Conservation (phyloP, 2,888 invertebrate genomes). For the Drosophila tripunctata region DNA sequence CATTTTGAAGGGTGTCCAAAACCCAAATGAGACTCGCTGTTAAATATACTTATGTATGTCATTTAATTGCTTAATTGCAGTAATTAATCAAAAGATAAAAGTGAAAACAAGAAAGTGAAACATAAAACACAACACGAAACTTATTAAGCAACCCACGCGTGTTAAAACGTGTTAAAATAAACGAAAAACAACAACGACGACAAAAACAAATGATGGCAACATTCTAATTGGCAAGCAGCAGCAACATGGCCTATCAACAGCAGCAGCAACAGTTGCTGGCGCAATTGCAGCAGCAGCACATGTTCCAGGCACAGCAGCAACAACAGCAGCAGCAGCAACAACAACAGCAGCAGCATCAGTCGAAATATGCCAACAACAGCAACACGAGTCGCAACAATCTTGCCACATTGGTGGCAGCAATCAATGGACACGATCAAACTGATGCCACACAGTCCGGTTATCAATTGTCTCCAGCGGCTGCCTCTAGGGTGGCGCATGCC, state of each 20-base stretch:
- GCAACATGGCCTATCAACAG: constrained; percentile 67
- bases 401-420: constrained; percentile 68
- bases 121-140: constrained; percentile 31
- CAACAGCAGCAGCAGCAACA: constrained; percentile 65
- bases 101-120: constrained; percentile 63
- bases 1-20: constrained; percentile 44
- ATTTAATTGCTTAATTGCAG: constrained; percentile 69
- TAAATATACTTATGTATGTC: constrained; percentile 17
- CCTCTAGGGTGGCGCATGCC: constrained; percentile 61
- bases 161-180: constrained; percentile 60
- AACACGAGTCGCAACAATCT: constrained; percentile 72
- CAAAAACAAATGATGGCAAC: constrained; percentile 1
- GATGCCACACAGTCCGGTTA: constrained; percentile 60
- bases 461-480: constrained; percentile 78
- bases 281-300: constrained; percentile 75
- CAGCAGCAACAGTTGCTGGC: constrained; percentile 73
- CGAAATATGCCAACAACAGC: constrained; percentile 56
- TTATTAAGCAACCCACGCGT: constrained; percentile 57
- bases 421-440: constrained; percentile 75
- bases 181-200: constrained; percentile 5
- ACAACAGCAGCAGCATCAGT: constrained; percentile 71
- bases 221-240: constrained; percentile 50
- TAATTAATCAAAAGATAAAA: constrained; percentile 59
- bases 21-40: constrained; percentile 21
- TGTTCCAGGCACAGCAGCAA: constrained; percentile 63